Conservation (phyloP, 1,140 invertebrate genomes). For the Holcopasites calliopsidis region DNA sequence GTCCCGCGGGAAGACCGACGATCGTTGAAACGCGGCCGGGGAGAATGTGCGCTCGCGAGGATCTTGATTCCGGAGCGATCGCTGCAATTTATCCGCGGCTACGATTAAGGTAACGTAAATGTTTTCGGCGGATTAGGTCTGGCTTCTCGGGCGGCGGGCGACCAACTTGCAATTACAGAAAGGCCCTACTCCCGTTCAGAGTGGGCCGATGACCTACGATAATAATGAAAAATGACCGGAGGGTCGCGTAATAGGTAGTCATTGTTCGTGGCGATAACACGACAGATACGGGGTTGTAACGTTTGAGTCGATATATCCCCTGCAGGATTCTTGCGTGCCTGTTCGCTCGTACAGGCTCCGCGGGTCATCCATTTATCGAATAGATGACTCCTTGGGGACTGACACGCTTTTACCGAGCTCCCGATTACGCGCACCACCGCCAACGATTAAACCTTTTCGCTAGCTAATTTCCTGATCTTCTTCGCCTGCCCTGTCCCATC, state of each 20-base stretch:
- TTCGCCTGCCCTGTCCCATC: conserved; percentile 5
- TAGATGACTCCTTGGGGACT: conserved; percentile 55
- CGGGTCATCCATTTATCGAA: conserved; percentile 52
- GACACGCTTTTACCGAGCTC: conserved; percentile 39
- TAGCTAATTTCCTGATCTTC: conserved; percentile 28
- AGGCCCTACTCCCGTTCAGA: conserved; percentile 1
- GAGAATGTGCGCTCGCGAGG: background rate
- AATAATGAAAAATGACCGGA: conserved; percentile 36
- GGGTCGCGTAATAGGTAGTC: conserved; percentile 44
- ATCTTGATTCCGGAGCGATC: conserved; percentile 29
- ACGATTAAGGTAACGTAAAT: conserved; percentile 38
- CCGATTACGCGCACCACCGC: conserved; percentile 14
- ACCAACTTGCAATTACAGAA: conserved; percentile 36
- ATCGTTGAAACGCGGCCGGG: conserved; percentile 11
- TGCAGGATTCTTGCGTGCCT: conserved; percentile 58
- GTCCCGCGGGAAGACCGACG: conserved; percentile 32
- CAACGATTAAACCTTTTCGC: conserved; percentile 30
- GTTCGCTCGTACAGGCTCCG: conserved; percentile 13
- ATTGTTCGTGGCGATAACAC: conserved; percentile 38
- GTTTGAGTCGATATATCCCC: conserved; percentile 52
- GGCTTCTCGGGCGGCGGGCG: background rate
- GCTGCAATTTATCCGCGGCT: conserved; percentile 31
- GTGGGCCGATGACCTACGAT: conserved; percentile 37
- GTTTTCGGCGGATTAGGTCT: conserved; percentile 29
- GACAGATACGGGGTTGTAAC: conserved; percentile 45